phyloP scores from a whole-genome alignment of 2,888 invertebrate species.

The Spodoptera picta region DNA sequence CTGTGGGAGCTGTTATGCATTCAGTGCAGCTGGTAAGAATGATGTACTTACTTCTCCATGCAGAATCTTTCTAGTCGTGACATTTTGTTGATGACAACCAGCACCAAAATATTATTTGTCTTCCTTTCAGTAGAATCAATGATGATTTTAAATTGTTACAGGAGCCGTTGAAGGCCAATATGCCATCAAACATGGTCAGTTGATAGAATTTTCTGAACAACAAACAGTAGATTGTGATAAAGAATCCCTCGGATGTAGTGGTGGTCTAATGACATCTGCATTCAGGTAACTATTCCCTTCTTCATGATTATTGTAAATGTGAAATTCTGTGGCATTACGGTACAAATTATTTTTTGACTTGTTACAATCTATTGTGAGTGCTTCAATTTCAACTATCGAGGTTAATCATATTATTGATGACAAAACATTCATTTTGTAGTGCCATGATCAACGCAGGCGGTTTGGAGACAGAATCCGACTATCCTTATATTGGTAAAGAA shows the following conservation, averaged over 20 bases:
- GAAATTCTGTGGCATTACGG: no score
- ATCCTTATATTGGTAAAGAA: no score
- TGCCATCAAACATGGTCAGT: conserved; percentile 17
- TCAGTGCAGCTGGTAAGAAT: conserved; percentile 47
- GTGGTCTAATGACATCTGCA: conserved; percentile 12
- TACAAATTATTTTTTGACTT: no score
- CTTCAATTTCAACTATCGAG: no score
- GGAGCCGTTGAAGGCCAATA: conserved; percentile 44
- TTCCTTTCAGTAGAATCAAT: no score
- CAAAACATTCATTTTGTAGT: conserved; percentile 11
- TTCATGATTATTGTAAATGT: no score
- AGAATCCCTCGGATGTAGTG: conserved; percentile 3
- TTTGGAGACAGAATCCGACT: conserved; percentile 16
- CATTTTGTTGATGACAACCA: no score
- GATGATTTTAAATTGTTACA: conserved; percentile 20
- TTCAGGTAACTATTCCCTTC: conserved; percentile 25
- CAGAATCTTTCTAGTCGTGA: no score
- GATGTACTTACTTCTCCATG: not conserved
- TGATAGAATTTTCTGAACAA: conserved; percentile 38
- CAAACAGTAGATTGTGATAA: conserved; percentile 40
- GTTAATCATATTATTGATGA: no score
- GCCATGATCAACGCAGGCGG: conserved; percentile 47
- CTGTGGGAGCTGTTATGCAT: conserved; percentile 95
- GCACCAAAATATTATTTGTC: no score
- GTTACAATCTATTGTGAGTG: no score